Evolutionary conservation across 2,888 invertebrate species (phyloP).

Genomic region (Eupeodes latifasciatus): DNA sequence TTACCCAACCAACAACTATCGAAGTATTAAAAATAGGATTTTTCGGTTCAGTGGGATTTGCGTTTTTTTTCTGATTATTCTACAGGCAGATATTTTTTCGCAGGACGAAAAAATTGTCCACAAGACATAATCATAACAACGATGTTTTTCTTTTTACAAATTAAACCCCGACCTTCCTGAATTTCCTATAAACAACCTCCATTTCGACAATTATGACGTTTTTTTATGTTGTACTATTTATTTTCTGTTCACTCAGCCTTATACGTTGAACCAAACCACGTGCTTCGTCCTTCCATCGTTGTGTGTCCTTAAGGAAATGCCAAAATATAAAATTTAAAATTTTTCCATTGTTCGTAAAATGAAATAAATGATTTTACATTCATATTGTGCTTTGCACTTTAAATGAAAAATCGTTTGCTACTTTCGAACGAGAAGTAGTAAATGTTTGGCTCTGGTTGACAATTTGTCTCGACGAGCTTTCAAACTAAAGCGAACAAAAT

Average conservation of each 20-base stretch:
- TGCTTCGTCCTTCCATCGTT: neutral
- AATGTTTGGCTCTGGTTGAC: constrained; percentile 2
- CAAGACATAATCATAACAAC: neutral
- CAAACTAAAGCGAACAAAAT: too few species aligned
- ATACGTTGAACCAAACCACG: neutral
- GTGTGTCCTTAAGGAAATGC: neutral
- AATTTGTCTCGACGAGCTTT: neutral
- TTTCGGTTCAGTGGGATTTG: neutral
- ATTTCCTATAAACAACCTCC: neutral
- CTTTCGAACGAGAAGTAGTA: neutral
- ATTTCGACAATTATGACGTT: neutral
- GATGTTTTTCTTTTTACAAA: neutral
- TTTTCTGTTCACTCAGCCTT: neutral
- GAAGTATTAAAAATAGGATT: constrained; percentile 8
- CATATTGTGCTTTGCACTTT: neutral
- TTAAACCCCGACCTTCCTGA: neutral
- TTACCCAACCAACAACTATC: neutral
- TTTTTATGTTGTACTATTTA: neutral
- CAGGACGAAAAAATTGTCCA: neutral
- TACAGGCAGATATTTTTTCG: neutral
- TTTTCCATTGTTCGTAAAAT: neutral
- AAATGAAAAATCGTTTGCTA: neutral
- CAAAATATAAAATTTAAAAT: neutral
- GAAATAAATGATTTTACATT: neutral
- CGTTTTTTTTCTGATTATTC: neutral